Evolutionary conservation across 23 tunicate species (phyloP).

Genomic region (Trididemnum clinides): DNA sequence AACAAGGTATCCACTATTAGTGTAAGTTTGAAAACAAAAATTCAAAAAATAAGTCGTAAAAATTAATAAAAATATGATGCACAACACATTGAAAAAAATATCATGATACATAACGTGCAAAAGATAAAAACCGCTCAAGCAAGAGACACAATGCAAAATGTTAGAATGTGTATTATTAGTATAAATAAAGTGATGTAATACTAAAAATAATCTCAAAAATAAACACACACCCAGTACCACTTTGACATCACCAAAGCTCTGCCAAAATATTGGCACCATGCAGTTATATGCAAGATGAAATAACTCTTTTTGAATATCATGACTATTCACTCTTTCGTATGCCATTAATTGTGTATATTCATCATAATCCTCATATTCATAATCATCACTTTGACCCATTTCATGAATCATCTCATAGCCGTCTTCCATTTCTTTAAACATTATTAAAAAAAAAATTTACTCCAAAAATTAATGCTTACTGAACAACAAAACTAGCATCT

Average conservation of each 20-base stretch:
- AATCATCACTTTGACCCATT: not conserved
- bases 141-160: not conserved
- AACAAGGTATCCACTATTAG: conserved; percentile 9
- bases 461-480: too few relatives aligned
- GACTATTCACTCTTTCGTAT: not conserved
- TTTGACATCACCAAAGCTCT: not conserved
- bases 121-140: conserved; percentile 29
- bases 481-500: too few relatives aligned
- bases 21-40: not conserved
- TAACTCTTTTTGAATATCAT: not conserved
- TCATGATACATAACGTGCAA: conserved; percentile 30
- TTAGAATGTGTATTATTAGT: not conserved
- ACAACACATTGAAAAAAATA: conserved; percentile 1
- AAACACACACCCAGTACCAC: not conserved
- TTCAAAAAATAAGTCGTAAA: not conserved
- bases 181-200: not conserved
- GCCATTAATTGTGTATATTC: not conserved
- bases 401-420: not conserved
- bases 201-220: not conserved
- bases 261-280: not conserved
- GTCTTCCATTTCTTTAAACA: too few relatives aligned
- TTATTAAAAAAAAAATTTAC: too few relatives aligned
- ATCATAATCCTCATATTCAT: conserved; percentile 11
- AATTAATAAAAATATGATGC: conserved; percentile 6
- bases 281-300: conserved; percentile 8